These are phyloP conservation scores for Deilephila porcellus DNA, from an alignment of 2,888 invertebrate species.

Conservation along the genomic window DNA sequence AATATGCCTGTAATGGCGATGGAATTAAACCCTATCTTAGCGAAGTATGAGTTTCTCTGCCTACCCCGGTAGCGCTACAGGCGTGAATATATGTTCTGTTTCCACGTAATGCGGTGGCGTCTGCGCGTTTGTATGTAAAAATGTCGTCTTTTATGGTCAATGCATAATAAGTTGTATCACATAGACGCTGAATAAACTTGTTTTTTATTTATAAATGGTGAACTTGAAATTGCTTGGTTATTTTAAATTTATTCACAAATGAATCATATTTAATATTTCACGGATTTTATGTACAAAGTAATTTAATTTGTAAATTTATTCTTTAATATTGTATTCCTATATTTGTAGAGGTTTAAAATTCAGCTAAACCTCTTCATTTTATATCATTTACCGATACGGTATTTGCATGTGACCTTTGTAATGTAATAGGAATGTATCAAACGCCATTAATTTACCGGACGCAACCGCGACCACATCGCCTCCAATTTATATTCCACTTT, in stretches of 20 bases:
- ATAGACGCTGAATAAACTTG: neutral
- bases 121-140: conserved; percentile 2
- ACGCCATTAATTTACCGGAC: conserved; percentile 14
- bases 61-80: neutral
- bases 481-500: neutral
- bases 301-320: no score
- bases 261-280: neutral
- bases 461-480: neutral
- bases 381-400: conserved; percentile 15
- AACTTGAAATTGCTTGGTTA: neutral
- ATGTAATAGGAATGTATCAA: conserved; percentile 8
- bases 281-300: no score
- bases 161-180: conserved; percentile 8
- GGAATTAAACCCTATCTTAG: no score
- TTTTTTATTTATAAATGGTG: neutral
- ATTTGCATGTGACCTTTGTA: conserved; percentile 25
- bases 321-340: no score
- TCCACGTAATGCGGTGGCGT: conserved; percentile 8
- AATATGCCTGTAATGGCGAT: no score
- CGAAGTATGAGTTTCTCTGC: neutral
- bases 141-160: conserved; percentile 11
- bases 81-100: neutral
- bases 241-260: neutral
- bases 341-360: neutral
- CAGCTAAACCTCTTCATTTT: conserved; percentile 19